These are phyloP conservation scores for Sylvia atricapilla DNA, from an alignment of 2,113 vertebrate genomes.

Conservation along the genomic window DNA sequence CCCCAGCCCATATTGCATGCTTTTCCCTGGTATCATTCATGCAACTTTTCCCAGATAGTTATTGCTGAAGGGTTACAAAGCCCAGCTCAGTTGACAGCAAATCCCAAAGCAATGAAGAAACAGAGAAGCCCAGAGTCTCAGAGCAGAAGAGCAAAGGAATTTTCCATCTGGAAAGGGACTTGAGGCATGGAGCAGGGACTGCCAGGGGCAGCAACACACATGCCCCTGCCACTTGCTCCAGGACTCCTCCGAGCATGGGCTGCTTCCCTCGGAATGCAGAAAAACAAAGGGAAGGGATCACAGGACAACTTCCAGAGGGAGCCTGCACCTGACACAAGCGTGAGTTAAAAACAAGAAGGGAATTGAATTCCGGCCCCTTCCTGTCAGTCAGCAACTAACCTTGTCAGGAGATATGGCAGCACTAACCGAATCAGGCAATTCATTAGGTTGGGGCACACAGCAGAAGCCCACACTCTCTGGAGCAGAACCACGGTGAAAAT, in stretches of 20 bases:
- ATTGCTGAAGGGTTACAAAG: not conserved
- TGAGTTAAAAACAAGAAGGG: not conserved
- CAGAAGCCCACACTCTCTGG: conserved; percentile 33
- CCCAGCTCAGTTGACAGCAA: not conserved
- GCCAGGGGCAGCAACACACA: not conserved
- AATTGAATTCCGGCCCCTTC: conserved; percentile 29
- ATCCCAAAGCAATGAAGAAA: conserved; percentile 16
- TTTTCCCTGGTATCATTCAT: not conserved
- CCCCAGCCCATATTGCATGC: not conserved
- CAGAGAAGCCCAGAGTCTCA: not conserved
- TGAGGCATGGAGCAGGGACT: not conserved
- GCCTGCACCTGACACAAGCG: not conserved
- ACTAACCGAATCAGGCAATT: conserved; percentile 30
- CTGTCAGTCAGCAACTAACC: conserved; percentile 49
- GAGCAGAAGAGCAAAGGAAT: conserved; percentile 3
- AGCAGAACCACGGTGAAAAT: conserved; percentile 59
- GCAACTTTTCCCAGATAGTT: not conserved
- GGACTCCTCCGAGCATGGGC: not conserved
- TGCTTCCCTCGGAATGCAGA: conserved; percentile 1
- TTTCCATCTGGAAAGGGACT: conserved; percentile 36
- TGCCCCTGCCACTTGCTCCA: not conserved
- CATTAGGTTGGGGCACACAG: conserved; percentile 30
- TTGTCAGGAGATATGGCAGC: conserved; percentile 43
- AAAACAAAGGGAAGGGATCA: conserved; percentile 30
- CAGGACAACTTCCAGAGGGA: conserved; percentile 35